phyloP scores from a whole-genome alignment of 1,140 invertebrate species.

The Paracyclopina nana region DNA sequence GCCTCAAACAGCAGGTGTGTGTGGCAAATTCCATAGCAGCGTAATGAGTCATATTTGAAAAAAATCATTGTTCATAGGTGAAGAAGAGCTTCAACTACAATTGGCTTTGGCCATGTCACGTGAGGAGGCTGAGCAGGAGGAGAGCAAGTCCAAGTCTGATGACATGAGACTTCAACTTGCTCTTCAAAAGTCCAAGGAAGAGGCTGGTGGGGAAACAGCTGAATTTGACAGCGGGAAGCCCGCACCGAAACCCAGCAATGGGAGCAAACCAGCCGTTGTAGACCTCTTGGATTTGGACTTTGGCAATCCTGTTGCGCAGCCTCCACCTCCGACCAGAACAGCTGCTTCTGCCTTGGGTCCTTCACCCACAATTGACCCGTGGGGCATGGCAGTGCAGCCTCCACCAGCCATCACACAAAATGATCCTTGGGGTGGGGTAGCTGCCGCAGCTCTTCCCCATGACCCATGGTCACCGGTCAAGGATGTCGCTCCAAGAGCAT shows the following conservation, averaged over 20 bases:
- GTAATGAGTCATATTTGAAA: neutral
- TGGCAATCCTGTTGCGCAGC: conserved; percentile 23
- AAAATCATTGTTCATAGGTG: conserved; percentile 36
- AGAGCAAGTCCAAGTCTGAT: conserved; percentile 72
- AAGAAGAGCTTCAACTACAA: conserved; percentile 94
- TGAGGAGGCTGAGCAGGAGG: conserved; percentile 93
- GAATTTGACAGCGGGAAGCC: neutral
- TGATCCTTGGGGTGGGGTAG: conserved; percentile 34
- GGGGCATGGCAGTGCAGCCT: conserved; percentile 37
- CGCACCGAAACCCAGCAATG: conserved; percentile 13
- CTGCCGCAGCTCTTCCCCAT: neutral
- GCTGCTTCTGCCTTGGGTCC: conserved; percentile 29
- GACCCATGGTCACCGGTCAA: conserved; percentile 10
- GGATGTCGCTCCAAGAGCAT: too few relatives aligned
- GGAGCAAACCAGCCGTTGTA: conserved; percentile 44
- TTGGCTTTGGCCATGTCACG: conserved; percentile 93
- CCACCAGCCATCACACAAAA: conserved; percentile 26
- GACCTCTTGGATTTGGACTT: conserved; percentile 62
- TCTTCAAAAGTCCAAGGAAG: conserved; percentile 73
- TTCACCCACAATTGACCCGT: conserved; percentile 49
- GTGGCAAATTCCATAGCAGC: neutral
- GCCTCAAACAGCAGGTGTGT: conserved; percentile 51
- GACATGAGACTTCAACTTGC: conserved; percentile 83
- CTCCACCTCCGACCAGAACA: conserved; percentile 24
- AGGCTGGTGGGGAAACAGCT: conserved; percentile 28